Evolutionary conservation across 2,797 vertebrate species (phyloP).

Genomic region (Syngnathus acus): DNA sequence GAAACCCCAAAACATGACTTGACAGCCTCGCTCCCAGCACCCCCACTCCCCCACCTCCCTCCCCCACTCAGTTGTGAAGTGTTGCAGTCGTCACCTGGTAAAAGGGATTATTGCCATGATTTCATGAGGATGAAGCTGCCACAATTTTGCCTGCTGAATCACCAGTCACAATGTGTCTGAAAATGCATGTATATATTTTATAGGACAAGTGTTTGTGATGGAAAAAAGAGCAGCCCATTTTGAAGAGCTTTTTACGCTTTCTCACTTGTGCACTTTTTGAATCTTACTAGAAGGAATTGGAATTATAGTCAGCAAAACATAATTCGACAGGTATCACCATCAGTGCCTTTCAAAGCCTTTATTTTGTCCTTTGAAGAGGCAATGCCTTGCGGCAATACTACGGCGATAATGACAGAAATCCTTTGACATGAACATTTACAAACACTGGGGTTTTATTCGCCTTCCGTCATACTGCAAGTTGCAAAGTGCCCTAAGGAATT

Average conservation of each 20-base stretch:
- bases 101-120: slow-evolving; percentile 36
- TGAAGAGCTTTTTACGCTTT: neutral
- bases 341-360: neutral
- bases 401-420: slow-evolving; percentile 26
- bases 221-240: neutral
- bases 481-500: slow-evolving; percentile 18
- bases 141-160: slow-evolving; percentile 47
- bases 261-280: neutral
- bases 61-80: neutral
- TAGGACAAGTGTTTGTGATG: neutral
- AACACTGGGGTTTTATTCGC: neutral
- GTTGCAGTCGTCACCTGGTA: slow-evolving; percentile 38
- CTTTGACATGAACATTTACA: neutral
- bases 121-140: slow-evolving; percentile 38
- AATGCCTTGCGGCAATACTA: slow-evolving; percentile 22
- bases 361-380: neutral
- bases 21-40: neutral
- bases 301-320: neutral
- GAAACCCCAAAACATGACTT: neutral
- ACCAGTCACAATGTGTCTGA: slow-evolving; percentile 37
- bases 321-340: no score
- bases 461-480: slow-evolving; percentile 9
- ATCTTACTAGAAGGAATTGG: neutral
- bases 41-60: neutral
- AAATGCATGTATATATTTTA: slow-evolving; percentile 1